Percentiles rank a stretch among this genome's conserved stretches.
These are phyloP conservation scores for Trichomycterus rosablanca DNA, from an alignment of 2,113 vertebrate genomes.

Conservation along the genomic window DNA sequence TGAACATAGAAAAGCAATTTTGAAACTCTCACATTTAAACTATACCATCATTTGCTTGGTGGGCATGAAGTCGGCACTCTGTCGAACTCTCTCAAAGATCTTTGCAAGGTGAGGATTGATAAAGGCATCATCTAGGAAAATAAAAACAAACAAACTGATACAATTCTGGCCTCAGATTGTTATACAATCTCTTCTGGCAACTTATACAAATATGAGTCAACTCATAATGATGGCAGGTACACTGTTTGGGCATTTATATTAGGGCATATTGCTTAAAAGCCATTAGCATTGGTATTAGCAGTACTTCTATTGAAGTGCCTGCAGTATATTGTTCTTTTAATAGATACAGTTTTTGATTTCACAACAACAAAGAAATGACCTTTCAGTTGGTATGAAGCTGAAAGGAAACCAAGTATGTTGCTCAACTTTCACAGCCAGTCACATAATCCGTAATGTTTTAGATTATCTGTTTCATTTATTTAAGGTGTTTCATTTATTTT, in stretches of 20 bases:
- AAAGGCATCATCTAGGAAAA: constrained; percentile 81
- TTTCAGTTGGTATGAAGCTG: not conserved
- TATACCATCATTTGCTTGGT: constrained; percentile 87
- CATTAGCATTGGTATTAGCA: constrained; percentile 5
- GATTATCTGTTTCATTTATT: no score
- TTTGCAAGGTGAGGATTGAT: constrained; percentile 91
- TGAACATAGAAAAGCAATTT: constrained; percentile 14
- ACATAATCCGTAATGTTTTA: no score
- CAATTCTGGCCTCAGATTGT: not conserved
- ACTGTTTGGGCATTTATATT: constrained; percentile 46
- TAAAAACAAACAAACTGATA: not conserved
- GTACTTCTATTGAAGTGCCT: constrained; percentile 1
- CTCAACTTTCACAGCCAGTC: not conserved
- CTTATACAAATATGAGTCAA: not conserved
- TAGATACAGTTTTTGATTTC: constrained; percentile 2
- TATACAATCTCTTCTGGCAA: no score
- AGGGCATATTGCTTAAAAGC: constrained; percentile 41
- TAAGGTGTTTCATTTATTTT: no score
- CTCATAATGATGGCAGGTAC: constrained; percentile 35
- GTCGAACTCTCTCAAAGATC: constrained; percentile 88
- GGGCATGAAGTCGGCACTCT: constrained; percentile 94
- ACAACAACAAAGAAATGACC: not conserved
- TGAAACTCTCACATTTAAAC: constrained; percentile 45
- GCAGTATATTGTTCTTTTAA: constrained; percentile 18
- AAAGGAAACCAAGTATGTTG: not conserved